Evolutionary conservation across 2,888 invertebrate species (phyloP).

Genomic region (Malachius bipustulatus): DNA sequence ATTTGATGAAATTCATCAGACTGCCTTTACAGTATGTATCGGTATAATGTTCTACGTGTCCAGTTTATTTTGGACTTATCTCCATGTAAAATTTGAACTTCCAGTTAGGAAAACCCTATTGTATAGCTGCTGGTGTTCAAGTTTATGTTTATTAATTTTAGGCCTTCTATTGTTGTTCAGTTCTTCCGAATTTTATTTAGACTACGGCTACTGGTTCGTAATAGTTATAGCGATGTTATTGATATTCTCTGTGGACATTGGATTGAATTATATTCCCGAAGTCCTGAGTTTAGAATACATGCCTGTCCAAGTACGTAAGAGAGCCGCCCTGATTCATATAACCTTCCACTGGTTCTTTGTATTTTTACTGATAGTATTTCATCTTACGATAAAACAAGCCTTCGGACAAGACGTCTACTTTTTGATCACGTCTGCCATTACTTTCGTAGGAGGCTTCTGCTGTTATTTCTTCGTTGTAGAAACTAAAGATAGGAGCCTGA

Average conservation of each 20-base stretch:
- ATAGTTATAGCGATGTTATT: conserved; percentile 16
- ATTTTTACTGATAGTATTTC: conserved; percentile 18
- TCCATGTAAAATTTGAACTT: conserved; percentile 17
- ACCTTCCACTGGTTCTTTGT: conserved; percentile 21
- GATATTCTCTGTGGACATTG: conserved; percentile 23
- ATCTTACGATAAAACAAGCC: too few species aligned
- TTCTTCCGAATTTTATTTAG: conserved; percentile 4
- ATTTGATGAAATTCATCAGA: not conserved
- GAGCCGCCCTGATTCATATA: conserved; percentile 12
- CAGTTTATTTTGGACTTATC: conserved; percentile 17
- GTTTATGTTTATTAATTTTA: conserved; percentile 10
- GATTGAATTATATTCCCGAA: conserved; percentile 21
- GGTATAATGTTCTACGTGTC: conserved; percentile 18
- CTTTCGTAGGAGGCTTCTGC: conserved; percentile 18
- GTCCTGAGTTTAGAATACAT: conserved; percentile 23
- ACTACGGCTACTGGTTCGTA: conserved; percentile 16
- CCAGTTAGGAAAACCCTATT: conserved; percentile 25
- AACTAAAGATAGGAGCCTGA: conserved; percentile 23
- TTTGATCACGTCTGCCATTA: conserved; percentile 16
- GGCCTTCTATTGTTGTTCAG: conserved; percentile 10
- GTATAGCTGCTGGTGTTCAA: conserved; percentile 17
- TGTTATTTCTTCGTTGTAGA: conserved; percentile 23
- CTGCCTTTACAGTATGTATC: too few species aligned
- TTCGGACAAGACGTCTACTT: conserved; percentile 10
- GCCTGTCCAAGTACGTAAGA: conserved; percentile 24